phyloP scores from a whole-genome alignment of 2,888 invertebrate species.

The Panopea generosa region DNA sequence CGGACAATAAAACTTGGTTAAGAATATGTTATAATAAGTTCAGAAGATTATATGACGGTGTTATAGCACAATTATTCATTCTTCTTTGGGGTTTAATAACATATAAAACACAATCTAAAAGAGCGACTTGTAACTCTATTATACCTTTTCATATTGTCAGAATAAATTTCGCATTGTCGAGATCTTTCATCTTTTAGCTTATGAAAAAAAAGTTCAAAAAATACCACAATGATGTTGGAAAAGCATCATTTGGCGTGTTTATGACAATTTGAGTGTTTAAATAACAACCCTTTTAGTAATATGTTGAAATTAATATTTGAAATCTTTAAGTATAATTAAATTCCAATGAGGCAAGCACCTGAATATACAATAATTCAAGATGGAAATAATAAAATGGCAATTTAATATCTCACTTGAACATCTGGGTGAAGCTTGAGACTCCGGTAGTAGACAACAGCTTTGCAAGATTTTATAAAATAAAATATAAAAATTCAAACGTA shows the following conservation, averaged over 20 bases:
- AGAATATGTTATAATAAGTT: constrained; percentile 50
- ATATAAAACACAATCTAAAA: constrained; percentile 39
- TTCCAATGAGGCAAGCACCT: constrained; percentile 27
- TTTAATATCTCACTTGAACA: constrained; percentile 23
- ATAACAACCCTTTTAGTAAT: constrained; percentile 25
- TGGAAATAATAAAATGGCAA: constrained; percentile 36
- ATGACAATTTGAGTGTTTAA: constrained; percentile 30
- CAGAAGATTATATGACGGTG: constrained; percentile 28
- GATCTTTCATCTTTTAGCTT: constrained; percentile 15
- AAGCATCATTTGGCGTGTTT: constrained; percentile 21
- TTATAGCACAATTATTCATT: constrained; percentile 49
- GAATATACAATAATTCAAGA: constrained; percentile 28
- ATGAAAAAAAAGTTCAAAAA: constrained; percentile 4
- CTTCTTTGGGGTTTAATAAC: constrained; percentile 34
- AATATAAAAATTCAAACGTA: no score
- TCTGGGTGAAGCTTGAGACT: constrained; percentile 12
- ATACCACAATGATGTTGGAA: constrained; percentile 20
- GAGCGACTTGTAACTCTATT: no score
- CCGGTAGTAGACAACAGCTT: no score
- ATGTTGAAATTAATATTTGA: constrained; percentile 38
- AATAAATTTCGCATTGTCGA: constrained; percentile 37
- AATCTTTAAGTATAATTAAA: constrained; percentile 35
- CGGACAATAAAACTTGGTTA: constrained; percentile 41
- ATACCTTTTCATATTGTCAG: constrained; percentile 39
- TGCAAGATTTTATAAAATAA: no score